These are phyloP conservation scores for Syngnathoides biaculeatus DNA, from an alignment of 2,113 vertebrate species.

Conservation along the genomic window DNA sequence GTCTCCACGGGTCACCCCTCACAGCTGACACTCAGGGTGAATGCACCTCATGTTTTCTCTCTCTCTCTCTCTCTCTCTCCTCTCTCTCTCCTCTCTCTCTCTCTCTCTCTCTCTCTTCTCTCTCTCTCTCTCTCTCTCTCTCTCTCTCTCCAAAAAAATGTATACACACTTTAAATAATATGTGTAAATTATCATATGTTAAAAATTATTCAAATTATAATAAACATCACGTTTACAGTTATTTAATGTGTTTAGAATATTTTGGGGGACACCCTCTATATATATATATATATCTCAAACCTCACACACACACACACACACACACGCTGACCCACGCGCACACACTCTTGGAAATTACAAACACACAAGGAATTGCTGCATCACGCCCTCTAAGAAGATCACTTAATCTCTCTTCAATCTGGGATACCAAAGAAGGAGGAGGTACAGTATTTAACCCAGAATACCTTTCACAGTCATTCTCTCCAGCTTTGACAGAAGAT, in stretches of 20 bases:
- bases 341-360: slow-evolving; percentile 7
- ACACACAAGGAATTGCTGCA: slow-evolving; percentile 23
- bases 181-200: too few species aligned
- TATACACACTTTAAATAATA: too few species aligned
- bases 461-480: slow-evolving; percentile 39
- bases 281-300: too few species aligned
- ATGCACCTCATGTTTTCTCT: slow-evolving; percentile 22
- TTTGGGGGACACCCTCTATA: too few species aligned
- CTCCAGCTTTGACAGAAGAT: slow-evolving; percentile 25
- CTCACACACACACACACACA: slow-evolving; percentile 9
- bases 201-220: too few species aligned
- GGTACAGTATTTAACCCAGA: slow-evolving; percentile 41
- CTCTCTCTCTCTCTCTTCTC: too few species aligned
- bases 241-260: too few species aligned
- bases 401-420: slow-evolving; percentile 36
- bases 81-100: background rate
- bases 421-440: slow-evolving; percentile 33
- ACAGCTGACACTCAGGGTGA: slow-evolving; percentile 56
- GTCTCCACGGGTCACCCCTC: slow-evolving; percentile 59
- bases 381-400: slow-evolving; percentile 39
- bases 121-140: too few species aligned
- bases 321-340: slow-evolving; percentile 2
- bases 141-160: too few species aligned
- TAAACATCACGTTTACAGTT: too few species aligned
- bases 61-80: background rate